Evolutionary conservation across 2,888 invertebrate species (phyloP).

Genomic region (Eumacrocentrus americanus): DNA sequence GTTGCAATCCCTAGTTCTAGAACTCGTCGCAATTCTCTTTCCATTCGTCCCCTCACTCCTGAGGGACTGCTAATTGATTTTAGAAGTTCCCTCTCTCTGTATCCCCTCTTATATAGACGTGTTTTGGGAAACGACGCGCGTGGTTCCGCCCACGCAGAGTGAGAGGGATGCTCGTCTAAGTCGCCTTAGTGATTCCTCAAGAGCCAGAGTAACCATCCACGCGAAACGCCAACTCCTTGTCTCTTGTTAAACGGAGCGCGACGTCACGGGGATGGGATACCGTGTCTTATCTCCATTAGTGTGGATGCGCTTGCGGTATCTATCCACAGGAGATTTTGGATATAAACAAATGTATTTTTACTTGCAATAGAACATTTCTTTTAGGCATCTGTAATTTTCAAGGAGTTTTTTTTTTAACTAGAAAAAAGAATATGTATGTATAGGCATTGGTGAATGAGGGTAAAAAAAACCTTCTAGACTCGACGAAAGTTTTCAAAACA

Average conservation of each 20-base stretch:
- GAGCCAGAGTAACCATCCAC: slow-evolving; percentile 35
- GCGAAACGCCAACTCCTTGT: slow-evolving; percentile 25
- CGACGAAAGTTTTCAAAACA: too few species aligned
- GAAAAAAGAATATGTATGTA: too few species aligned
- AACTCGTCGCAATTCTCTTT: slow-evolving; percentile 13
- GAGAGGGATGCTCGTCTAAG: slow-evolving; percentile 32
- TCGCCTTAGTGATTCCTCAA: slow-evolving; percentile 43
- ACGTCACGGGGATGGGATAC: slow-evolving; percentile 6
- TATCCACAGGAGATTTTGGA: not conserved
- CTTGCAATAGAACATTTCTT: not conserved
- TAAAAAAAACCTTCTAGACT: too few species aligned
- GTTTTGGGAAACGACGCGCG: slow-evolving; percentile 19
- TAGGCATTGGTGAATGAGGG: too few species aligned
- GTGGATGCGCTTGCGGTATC: slow-evolving; percentile 7
- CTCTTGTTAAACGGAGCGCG: slow-evolving; percentile 32
- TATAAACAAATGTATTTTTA: not conserved
- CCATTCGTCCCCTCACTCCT: slow-evolving; percentile 33
- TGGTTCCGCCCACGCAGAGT: slow-evolving; percentile 14
- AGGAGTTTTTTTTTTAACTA: too few species aligned
- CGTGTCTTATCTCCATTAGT: slow-evolving; percentile 23
- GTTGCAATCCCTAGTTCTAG: slow-evolving; percentile 5
- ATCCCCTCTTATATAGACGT: slow-evolving; percentile 17
- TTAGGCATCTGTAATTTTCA: too few species aligned
- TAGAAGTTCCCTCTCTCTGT: slow-evolving; percentile 51
- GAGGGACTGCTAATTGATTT: slow-evolving; percentile 60